Evolutionary conservation across 2,888 invertebrate species (phyloP).

Genomic region (Agrotis ipsilon): DNA sequence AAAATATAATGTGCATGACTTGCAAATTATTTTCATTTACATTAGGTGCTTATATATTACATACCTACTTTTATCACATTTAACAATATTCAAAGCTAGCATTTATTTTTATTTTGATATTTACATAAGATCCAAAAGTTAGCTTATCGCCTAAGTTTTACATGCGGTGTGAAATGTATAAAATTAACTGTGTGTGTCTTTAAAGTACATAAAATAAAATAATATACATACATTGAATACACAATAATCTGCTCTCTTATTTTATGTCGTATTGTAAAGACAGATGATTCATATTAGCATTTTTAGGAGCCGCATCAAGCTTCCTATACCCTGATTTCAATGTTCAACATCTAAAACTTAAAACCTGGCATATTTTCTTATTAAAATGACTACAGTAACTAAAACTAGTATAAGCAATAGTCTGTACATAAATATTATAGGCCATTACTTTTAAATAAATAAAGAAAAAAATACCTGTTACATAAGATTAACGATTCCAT

Average conservation of each 20-base stretch:
- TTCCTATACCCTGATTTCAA: background rate
- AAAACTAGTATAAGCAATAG: slow-evolving; percentile 1
- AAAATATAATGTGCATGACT: slow-evolving; percentile 27
- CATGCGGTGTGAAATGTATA: background rate
- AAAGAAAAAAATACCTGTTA: slow-evolving; percentile 12
- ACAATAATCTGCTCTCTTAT: background rate
- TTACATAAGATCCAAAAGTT: slow-evolving; percentile 31
- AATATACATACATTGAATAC: background rate
- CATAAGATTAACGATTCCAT: slow-evolving; percentile 30
- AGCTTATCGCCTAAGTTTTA: background rate
- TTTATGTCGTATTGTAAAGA: background rate
- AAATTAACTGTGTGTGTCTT: background rate
- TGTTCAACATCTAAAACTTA: background rate
- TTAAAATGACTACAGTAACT: slow-evolving; percentile 1
- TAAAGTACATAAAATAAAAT: background rate
- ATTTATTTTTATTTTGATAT: slow-evolving; percentile 21
- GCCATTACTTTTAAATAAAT: slow-evolving; percentile 14
- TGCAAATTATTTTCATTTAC: slow-evolving; percentile 24
- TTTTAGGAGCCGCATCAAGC: background rate
- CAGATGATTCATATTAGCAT: background rate
- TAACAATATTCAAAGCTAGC: slow-evolving; percentile 56
- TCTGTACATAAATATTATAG: slow-evolving; percentile 12
- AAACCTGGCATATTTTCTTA: slow-evolving; percentile 1
- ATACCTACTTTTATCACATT: slow-evolving; percentile 56
- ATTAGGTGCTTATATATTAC: slow-evolving; percentile 11